Evolutionary conservation across 1,140 invertebrate species (phyloP).

Genomic region (Lucilia sericata): DNA sequence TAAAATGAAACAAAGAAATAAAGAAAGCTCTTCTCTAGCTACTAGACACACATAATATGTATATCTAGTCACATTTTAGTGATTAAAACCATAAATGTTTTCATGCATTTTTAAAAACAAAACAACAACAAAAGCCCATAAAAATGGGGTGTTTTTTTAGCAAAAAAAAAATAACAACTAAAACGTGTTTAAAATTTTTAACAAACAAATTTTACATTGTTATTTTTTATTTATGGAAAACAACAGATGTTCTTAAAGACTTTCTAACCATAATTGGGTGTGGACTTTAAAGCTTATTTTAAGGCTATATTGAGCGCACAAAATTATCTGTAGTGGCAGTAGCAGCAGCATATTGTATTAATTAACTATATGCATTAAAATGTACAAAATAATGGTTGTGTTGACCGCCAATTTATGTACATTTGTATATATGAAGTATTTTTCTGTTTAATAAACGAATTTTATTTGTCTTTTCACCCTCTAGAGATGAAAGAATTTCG

Average conservation of each 20-base stretch:
- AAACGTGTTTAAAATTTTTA: slow-evolving; percentile 16
- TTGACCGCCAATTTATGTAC: background rate
- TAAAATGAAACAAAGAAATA: too few relatives aligned
- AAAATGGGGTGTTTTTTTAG: slow-evolving; percentile 20
- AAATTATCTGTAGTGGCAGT: background rate
- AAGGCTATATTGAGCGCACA: background rate
- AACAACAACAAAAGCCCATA: background rate
- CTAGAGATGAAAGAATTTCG: background rate
- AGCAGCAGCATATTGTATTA: slow-evolving; percentile 3
- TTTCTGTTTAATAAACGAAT: too few relatives aligned
- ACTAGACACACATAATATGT: too few relatives aligned
- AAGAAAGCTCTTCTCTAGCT: too few relatives aligned
- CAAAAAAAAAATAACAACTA: background rate
- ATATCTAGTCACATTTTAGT: background rate
- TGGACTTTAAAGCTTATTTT: slow-evolving; percentile 1
- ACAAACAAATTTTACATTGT: background rate
- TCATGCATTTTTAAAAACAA: slow-evolving; percentile 2
- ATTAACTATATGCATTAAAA: background rate
- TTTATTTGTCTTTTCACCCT: background rate
- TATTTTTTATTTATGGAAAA: background rate
- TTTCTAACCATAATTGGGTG: slow-evolving; percentile 28
- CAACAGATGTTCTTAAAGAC: slow-evolving; percentile 23
- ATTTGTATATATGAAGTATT: too few relatives aligned
- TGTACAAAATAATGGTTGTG: background rate
- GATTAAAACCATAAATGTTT: slow-evolving; percentile 29